Evolutionary conservation across 2,113 vertebrate genomes (phyloP).

Genomic region (Carassius auratus): DNA sequence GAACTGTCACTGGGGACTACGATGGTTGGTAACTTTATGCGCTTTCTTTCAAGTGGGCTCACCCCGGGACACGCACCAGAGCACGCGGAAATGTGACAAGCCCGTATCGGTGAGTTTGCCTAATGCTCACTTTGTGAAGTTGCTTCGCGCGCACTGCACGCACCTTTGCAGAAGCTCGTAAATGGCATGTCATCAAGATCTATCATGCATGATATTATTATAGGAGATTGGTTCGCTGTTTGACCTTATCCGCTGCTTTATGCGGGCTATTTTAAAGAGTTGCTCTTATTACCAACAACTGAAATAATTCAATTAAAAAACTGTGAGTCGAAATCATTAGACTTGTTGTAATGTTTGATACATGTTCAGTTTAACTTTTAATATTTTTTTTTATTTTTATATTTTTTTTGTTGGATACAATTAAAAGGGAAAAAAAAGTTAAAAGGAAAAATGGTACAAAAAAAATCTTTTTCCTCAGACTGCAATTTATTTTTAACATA

Average conservation of each 20-base stretch:
- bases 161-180: neutral
- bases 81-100: conserved; percentile 76
- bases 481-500: neutral
- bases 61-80: conserved; percentile 71
- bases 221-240: neutral
- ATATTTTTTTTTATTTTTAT: no score
- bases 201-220: neutral
- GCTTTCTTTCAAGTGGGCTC: conserved; percentile 73
- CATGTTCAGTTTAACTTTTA: neutral
- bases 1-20: conserved; percentile 70
- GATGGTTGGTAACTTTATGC: conserved; percentile 73
- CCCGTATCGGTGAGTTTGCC: conserved; percentile 77
- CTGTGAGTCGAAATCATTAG: neutral
- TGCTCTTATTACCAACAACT: conserved; percentile 6
- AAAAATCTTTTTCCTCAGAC: neutral
- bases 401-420: neutral
- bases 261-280: neutral
- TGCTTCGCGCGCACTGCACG: conserved; percentile 11
- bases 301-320: neutral
- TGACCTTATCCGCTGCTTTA: neutral
- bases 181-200: neutral
- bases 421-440: neutral
- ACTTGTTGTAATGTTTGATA: neutral
- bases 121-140: neutral
- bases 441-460: neutral